These are phyloP conservation scores for Hippasteria phrygiana DNA, from an alignment of 53 echinoderm and acorn worm genomes.

Conservation along the genomic window DNA sequence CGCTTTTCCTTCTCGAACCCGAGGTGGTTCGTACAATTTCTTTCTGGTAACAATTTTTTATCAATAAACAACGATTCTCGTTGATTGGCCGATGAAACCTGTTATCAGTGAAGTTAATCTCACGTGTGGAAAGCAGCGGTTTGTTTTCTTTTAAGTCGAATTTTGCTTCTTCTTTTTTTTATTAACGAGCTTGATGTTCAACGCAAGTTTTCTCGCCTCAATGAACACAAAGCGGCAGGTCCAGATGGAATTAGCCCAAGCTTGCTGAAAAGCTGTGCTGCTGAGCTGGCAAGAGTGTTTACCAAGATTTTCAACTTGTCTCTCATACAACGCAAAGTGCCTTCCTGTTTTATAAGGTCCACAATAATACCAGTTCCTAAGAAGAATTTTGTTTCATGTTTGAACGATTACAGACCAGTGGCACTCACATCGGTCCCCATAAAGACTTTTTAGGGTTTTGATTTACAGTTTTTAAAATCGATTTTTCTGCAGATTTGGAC, in stretches of 20 bases:
- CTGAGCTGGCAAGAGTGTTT: constrained; percentile 21
- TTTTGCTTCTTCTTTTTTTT: too few relatives aligned
- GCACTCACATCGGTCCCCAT: constrained; percentile 1
- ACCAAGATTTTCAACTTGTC: constrained; percentile 45
- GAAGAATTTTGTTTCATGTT: constrained; percentile 12
- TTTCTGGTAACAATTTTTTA: too few relatives aligned
- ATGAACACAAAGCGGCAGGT: constrained; percentile 45
- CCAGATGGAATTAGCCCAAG: constrained; percentile 30
- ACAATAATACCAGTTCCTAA: constrained; percentile 17
- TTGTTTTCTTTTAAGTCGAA: too few relatives aligned
- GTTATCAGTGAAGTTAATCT: too few relatives aligned
- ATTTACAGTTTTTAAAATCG: neutral
- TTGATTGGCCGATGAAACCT: too few relatives aligned
- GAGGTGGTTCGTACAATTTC: too few relatives aligned
- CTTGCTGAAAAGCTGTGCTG: constrained; percentile 25
- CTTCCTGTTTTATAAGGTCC: constrained; percentile 7
- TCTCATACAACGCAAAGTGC: constrained; percentile 3
- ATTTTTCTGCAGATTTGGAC: neutral
- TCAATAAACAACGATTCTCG: too few relatives aligned
- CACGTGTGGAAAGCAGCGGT: too few relatives aligned
- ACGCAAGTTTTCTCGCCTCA: constrained; percentile 9
- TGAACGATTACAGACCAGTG: constrained; percentile 24
- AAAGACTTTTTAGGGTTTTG: constrained; percentile 6
- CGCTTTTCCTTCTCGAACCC: too few relatives aligned
- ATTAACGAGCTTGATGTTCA: neutral